Conservation (phyloP, 2,113 vertebrate genomes). For the Oriolus oriolus region DNA sequence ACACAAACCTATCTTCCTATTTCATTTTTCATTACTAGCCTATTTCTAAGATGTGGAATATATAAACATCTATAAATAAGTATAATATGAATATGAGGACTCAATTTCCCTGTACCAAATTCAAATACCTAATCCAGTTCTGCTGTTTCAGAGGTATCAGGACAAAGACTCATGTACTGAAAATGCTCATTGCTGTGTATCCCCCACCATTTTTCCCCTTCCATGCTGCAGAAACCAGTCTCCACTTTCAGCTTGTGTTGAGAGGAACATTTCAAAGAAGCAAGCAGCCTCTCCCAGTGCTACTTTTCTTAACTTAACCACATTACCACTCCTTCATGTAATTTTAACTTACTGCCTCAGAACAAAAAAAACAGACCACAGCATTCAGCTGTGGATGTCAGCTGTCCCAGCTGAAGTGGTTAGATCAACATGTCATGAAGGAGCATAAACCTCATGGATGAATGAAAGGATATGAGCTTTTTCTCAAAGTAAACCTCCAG, state of each 20-base stretch:
- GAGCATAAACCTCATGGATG: neutral
- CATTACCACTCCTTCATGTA: conserved; percentile 15
- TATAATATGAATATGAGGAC: neutral
- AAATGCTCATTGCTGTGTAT: neutral
- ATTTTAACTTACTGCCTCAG: conserved; percentile 34
- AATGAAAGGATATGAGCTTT: conserved; percentile 33
- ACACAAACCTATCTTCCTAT: neutral
- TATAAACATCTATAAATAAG: neutral
- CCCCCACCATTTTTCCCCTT: neutral
- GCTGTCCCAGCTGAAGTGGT: conserved; percentile 10
- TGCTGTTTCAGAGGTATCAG: neutral
- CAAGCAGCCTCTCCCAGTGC: neutral
- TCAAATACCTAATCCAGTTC: neutral
- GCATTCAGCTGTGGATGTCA: conserved; percentile 34
- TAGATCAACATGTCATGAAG: conserved; percentile 22
- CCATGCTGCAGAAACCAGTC: neutral
- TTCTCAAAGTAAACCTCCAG: conserved; percentile 27
- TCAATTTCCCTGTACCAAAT: neutral
- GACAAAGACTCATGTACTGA: neutral
- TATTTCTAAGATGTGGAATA: neutral
- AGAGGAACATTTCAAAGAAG: neutral
- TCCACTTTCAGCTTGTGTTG: neutral
- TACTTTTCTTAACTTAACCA: neutral
- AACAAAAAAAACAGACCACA: neutral
- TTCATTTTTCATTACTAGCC: neutral